Evolutionary conservation across 2,797 vertebrate genomes (phyloP), one percentile per base, ranked within the genome.

Genomic region (Arremon aurantiirostris): DNA sequence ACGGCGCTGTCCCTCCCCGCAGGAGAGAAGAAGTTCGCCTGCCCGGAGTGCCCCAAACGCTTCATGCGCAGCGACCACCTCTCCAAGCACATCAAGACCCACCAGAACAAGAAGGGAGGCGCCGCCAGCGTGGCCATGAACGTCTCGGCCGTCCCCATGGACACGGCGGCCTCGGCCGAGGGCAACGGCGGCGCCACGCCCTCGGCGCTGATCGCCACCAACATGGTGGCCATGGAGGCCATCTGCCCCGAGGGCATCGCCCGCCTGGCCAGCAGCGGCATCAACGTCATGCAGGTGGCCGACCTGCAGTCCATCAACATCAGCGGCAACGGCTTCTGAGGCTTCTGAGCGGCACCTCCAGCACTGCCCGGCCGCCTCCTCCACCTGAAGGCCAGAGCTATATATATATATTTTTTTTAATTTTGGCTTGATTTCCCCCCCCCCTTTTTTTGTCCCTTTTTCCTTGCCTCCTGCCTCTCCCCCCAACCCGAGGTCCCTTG

Each of bases 51-150:
- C 95, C 99, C 99, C 86, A 99, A 99, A 95, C 99, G 99, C 95
- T 99, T 99, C 98, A 99, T 99, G 99, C 99, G 99, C 96, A 99
- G 99, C 28, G 99, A 99, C 97, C 99, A 99, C 96, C 98, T 99
- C 97, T 99, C 99, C 87, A 99, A 99, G 98, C 99, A 99, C 3
- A 99, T 99, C 98, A 99, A 99, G 97, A 99, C 99, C 83, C 99
- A 99, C 97, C 96, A 97, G 92, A 99, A 99, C 97, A 99, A 99
- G 98, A 99, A 99, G 80, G 50, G 94, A 37, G 92, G 90, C 1
- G 27, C 96, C 4, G 75, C 94, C 30, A 87, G 56, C 91, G 55
- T 97, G 77, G 86, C 98, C 32, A 96, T 98, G 28, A 98, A 98
- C 39, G 96, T 97, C 18, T 96, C 96, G n/a, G 97, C 98, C 44